Base-by-base conservation (phyloP, 2,113 vertebrate species). In the Coturnix japonica region DNA sequence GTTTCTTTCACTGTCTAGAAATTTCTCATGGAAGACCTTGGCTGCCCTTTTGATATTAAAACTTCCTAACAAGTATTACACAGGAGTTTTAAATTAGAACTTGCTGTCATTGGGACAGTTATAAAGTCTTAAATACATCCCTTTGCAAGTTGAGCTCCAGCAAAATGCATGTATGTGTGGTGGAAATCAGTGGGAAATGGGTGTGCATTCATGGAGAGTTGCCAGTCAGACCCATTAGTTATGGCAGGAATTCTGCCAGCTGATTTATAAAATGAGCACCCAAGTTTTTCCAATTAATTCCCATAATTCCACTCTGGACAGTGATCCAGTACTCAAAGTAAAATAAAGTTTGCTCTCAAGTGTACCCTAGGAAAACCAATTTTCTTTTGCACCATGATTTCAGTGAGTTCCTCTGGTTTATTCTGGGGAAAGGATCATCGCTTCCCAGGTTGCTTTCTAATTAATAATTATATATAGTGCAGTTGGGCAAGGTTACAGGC, bases 31-130 rank as follows among this genome's bases (percentile, higher is more conserved):
- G 94, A 97, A 96, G 97, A 97, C 97, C 97, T 98, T 98, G 97
- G 97, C 97, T 98, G 97, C 96, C 97, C 97, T 98, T 97, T 97
- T 97, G 96, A 97, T 97, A 98, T 98, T 97, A 98, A 98, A 97
- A 97, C 97, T 97, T 97, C 97, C 97, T 97, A 97, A 97, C 96
- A 97, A 98, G 97, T 97, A 97, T 97, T 97, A 97, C 97, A 98
- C 95, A 96, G 97, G 95, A 97, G 95, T 97, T 97, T 97, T 97
- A 97, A 98, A 98, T 98, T 97, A 97, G 96, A 97, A 96, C 97
- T 96, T 81, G 95, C 97, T 98, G 97, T 97, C 98, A 97, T 90
- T 53, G 76, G 96, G 97, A 97, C 96, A 97, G 97, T 97, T 97
- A 97, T 97, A 97, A 97, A 97, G 96, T 96, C 86, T 97, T 97